Percentiles rank a stretch among this genome's conserved stretches.
phyloP scores from a whole-genome alignment of 2,797 vertebrate genomes.

The Molossus alvarezi region DNA sequence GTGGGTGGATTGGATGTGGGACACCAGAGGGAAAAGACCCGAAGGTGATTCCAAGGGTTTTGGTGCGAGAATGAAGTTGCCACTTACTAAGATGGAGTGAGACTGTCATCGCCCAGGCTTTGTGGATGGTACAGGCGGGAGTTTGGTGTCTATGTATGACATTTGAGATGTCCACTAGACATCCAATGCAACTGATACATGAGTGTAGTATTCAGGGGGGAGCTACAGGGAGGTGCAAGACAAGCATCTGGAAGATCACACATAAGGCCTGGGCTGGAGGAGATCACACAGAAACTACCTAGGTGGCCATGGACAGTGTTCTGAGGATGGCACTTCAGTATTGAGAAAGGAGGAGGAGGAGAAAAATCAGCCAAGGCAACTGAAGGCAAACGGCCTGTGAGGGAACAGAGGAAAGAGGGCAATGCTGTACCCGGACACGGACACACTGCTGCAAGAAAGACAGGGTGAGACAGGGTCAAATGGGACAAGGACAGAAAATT shows the following conservation, averaged over 20 bases:
- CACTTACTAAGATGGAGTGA: neutral
- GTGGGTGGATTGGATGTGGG: neutral
- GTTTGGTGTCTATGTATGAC: neutral
- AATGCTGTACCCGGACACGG: neutral
- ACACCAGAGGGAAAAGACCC: neutral
- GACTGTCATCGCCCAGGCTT: fast-evolving
- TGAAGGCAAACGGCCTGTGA: neutral
- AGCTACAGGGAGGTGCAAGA: neutral
- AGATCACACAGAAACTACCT: no score
- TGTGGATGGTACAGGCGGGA: neutral
- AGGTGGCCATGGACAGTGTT: neutral
- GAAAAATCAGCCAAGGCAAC: neutral
- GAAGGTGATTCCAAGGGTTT: neutral
- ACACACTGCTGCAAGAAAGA: neutral
- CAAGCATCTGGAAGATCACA: fast-evolving
- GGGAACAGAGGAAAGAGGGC: no score
- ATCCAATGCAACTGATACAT: neutral
- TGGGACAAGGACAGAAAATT: neutral
- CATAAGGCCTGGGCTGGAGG: neutral
- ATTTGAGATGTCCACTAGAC: neutral
- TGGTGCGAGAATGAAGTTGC: neutral
- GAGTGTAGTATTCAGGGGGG: neutral
- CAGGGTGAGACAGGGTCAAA: neutral
- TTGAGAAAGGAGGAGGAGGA: neutral
- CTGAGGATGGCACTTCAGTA: neutral